Conservation (phyloP, 2,797 vertebrate genomes). For the Myripristis murdjan region DNA sequence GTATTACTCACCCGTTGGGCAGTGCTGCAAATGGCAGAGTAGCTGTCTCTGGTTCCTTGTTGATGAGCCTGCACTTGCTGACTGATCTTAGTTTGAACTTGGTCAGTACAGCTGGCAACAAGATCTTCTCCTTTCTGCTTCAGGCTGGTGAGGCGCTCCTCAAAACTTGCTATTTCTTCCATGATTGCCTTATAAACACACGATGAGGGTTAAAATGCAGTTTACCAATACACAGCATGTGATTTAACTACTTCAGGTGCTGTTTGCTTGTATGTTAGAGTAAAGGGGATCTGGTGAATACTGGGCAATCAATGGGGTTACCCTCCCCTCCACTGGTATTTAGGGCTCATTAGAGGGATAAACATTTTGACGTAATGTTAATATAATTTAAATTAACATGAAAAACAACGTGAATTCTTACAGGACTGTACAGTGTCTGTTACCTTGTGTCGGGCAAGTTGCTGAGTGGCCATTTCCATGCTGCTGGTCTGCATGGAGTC, state of each 20-base stretch:
- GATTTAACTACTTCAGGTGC: background rate
- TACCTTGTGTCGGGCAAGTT: conserved; percentile 97
- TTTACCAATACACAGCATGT: background rate
- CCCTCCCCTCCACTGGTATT: too few relatives aligned
- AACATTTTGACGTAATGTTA: background rate
- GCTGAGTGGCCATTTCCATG: conserved; percentile 95
- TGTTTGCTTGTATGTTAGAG: too few relatives aligned
- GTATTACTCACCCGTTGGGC: conserved; percentile 91
- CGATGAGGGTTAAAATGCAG: background rate
- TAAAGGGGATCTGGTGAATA: too few relatives aligned
- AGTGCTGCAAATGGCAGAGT: conserved; percentile 96
- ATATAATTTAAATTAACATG: background rate
- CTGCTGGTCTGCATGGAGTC: conserved; percentile 91
- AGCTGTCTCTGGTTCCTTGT: conserved; percentile 95
- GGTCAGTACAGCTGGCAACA: conserved; percentile 89
- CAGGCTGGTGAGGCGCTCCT: conserved; percentile 91
- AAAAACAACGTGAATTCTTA: background rate
- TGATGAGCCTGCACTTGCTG: conserved; percentile 92
- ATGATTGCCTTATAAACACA: conserved; percentile 90
- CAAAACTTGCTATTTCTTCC: conserved; percentile 97
- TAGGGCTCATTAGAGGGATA: background rate
- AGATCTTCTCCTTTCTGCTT: conserved; percentile 91
- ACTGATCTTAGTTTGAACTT: conserved; percentile 91
- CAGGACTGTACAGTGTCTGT: background rate
- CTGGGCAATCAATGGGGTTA: too few relatives aligned